Conservation (phyloP, 2,113 vertebrate species). For the Dipodomys spectabilis region DNA sequence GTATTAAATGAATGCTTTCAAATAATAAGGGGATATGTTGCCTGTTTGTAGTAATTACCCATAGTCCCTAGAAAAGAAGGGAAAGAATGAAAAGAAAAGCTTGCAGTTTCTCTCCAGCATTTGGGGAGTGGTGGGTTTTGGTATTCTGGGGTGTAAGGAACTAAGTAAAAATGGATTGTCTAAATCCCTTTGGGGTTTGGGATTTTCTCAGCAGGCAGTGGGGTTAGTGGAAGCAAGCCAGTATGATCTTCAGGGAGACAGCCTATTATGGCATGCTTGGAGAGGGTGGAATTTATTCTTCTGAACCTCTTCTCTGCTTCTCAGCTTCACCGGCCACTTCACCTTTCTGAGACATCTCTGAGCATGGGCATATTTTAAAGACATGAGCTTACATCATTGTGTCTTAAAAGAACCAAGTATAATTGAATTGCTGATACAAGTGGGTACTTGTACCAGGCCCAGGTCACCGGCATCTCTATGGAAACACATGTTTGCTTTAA, state of each 20-base stretch:
- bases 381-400: conserved; percentile 57
- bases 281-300: neutral
- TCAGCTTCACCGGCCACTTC: neutral
- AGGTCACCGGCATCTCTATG: conserved; percentile 76
- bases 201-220: neutral
- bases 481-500: conserved; percentile 75
- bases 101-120: neutral
- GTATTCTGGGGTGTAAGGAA: neutral
- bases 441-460: conserved; percentile 60
- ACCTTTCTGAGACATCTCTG: conserved; percentile 5
- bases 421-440: conserved; percentile 74
- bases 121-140: neutral
- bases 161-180: neutral
- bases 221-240: neutral
- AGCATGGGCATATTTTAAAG: conserved; percentile 56
- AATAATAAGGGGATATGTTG: neutral
- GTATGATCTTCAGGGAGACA: neutral
- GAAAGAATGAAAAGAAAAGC: neutral
- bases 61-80: neutral
- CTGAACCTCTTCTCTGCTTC: neutral
- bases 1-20: neutral
- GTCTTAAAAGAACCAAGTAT: conserved; percentile 64
- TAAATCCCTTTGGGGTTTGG: neutral
- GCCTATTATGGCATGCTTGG: neutral
- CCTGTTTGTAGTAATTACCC: neutral